Evolutionary conservation across 2,888 invertebrate species (phyloP), one percentile per base, ranked within the genome.

Genomic region (Teinopalpus imperialis): DNA sequence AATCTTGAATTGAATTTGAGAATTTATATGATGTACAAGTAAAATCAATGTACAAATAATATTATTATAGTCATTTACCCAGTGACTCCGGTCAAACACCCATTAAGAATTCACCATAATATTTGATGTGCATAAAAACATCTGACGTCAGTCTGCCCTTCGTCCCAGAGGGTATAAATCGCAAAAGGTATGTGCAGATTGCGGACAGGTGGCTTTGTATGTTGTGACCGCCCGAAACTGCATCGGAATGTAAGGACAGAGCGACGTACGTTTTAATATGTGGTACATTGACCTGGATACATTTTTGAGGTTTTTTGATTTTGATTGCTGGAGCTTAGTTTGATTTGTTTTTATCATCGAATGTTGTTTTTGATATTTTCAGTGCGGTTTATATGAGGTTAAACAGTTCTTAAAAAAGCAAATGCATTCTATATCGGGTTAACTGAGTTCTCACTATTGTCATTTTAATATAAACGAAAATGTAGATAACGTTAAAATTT

Each of bases 181-280:
- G 64, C 61, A 59, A 55, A 58, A 63, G 71, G 74, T 62, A 74
- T 73, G 74, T 64, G 61, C 56, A 74, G 74, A 74, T 75, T 73
- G 73, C 55, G 74, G 77, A 75, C 80, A 81, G 80, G 80, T 80
- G 77, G 68, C 73, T 66, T 70, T 59, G 57, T 46, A 56, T 39
- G 42, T 40, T 43, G 14, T 41, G 61, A 62, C 57, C 54, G 53
- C 56, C 62, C 59, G 51, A 70, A 72, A 71, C 66, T 60, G 65
- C 59, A 57, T 56, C 43, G 64, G 66, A 63, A 67, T 69, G 61
- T 56, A 57, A 53, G 62, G 45, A 51, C 47, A 43, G 31, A 31
- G 47, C 49, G 34, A 32, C 39, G 45, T 31, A 43, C 30, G 40
- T 44, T 41, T 51, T 49, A 53, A 49, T 37, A 34, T 44, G 34